Evolutionary conservation across 2,888 invertebrate genomes (phyloP), one percentile per base, ranked within the genome.

Genomic region (Sycophila texana): DNA sequence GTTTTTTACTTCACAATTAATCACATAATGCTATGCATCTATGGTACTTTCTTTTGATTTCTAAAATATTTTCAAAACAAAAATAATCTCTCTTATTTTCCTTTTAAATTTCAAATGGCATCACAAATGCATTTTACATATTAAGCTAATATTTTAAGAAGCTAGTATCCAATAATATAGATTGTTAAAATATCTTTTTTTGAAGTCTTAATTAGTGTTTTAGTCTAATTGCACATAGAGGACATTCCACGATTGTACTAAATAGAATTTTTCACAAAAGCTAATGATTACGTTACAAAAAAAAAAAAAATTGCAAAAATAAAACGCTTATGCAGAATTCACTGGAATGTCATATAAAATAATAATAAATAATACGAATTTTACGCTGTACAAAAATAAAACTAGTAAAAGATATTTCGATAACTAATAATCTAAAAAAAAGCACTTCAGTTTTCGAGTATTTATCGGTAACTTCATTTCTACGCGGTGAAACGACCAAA

Each of bases 1-100:
- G 63, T 55, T 55, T 66, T 57, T 72, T 73, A 22, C 65, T 71
- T 18, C 39, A 55, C 4, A 71, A 70, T 73, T 16, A 73, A 70
- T 57, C 66, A 55, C 30, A 66, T 74, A 70, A 53, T 49, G 0
- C 57, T 77, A 71, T 55, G 26, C 49, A 66, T 20, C 13, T 77
- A 63, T 49, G 16, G 16, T 49, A 76, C 71, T 80, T 80, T 80
- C 80, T 71, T 74, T 77, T 80, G 55, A 74, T 74, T 74, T 61
- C 74, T 61, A 77, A 80, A 77, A 74, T 80, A 77, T 70, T 51
- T 63, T 70, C 12, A 76, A 80, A 78, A 78, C 65, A 74, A 78
- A 78, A 74, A 74, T 77, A 77, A 77, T 78, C 18, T 77, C 58
- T 78, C 20, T 73, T 67, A 53, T 74, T 39, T 47, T 73, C 61